phyloP scores from a whole-genome alignment of 2,113 vertebrate genomes.

The Galbula dea region DNA sequence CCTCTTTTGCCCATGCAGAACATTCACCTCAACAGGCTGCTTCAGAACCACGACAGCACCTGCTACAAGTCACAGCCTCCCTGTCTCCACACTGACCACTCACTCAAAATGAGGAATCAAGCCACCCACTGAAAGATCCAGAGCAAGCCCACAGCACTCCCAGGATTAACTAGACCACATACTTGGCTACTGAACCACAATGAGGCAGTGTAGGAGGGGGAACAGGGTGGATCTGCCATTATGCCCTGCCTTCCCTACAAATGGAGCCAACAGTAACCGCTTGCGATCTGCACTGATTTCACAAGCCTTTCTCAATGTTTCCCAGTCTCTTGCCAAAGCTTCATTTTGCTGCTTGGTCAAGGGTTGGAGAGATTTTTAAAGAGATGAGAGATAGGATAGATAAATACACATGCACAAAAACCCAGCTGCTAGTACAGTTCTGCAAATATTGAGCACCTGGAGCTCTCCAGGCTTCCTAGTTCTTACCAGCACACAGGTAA shows the following conservation, averaged over 20 bases:
- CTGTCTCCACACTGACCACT: background rate
- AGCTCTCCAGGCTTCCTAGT: background rate
- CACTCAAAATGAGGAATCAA: background rate
- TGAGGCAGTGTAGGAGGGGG: slow-evolving; percentile 12
- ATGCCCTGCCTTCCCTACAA: background rate
- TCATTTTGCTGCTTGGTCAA: slow-evolving; percentile 41
- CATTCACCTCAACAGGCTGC: background rate
- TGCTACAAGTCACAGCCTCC: background rate
- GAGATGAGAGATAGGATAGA: slow-evolving; percentile 3
- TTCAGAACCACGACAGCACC: background rate
- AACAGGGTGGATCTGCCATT: background rate
- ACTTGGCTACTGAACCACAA: slow-evolving; percentile 14
- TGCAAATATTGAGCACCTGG: background rate
- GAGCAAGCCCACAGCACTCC: background rate
- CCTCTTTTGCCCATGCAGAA: background rate
- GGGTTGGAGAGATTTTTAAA: slow-evolving; percentile 33
- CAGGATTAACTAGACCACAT: background rate
- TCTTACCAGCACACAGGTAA: background rate
- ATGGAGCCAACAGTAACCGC: slow-evolving; percentile 13
- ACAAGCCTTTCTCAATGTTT: slow-evolving; percentile 41
- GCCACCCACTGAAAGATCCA: background rate
- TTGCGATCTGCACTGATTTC: slow-evolving; percentile 28
- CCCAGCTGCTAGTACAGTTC: background rate
- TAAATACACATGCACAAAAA: background rate
- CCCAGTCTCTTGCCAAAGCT: slow-evolving; percentile 47